Evolutionary conservation across 2,113 vertebrate genomes (phyloP), one percentile per base, ranked within the genome.

Genomic region (Notothenia rossii): DNA sequence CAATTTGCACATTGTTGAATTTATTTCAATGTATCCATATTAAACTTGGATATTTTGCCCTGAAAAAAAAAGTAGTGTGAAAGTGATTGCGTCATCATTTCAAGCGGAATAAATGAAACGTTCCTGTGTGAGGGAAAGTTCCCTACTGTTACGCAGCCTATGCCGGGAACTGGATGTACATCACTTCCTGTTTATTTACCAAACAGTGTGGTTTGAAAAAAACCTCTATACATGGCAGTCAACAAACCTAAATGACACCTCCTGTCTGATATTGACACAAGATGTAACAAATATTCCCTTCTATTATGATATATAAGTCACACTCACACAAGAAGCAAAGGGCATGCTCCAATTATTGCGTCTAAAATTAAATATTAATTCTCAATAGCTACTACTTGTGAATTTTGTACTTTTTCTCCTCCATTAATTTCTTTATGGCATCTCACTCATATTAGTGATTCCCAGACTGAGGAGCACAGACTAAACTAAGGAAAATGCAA

Each of bases 181-280:
- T 80, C 51, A 91, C 74, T 85, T 93, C 93, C 92, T 92, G 91
- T 91, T 91, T 90, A 69, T 86, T 90, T 81, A 88, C 79, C 54
- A 72, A 63, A 59, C 13, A 55, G 7, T 40, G 65, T 7, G 72
- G 82, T 79, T 83, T 33, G 49, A 70, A 77, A 62, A 68, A 86
- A 72, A 5, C 4, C 14, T 15, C 11, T 29, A 12, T 64, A 5
- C 72, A 54, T 36, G 70, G 13, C 56, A 60, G 61, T 69, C 73
- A 83, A 79, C 70, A 72, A 70, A 53, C 49, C 63, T 3, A 70
- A 40, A 22, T 48, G 8, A 22, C 33, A 54, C 58, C 10, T 77
- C 17, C 11, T 7, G 7, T 54, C 6, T 14, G 17, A 20, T 13
- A 25, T 15, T 53, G 59, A 76, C 2, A 0, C 3, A 46, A 36